phyloP scores from a whole-genome alignment of 2,797 vertebrate species.

The Fratercula arctica region DNA sequence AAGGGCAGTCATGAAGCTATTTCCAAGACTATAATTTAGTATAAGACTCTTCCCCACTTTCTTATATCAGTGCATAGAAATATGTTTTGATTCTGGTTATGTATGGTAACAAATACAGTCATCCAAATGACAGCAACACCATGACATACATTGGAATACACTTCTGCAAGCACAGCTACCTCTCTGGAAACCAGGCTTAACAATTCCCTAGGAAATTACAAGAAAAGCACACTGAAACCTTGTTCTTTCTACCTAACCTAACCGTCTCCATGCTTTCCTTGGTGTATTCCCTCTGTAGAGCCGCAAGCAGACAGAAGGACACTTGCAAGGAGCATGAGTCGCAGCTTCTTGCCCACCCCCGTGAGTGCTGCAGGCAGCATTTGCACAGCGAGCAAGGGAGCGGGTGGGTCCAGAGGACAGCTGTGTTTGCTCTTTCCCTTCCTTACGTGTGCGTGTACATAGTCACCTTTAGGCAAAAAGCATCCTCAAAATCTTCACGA shows the following conservation, averaged over 20 bases:
- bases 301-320: not conserved
- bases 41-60: not conserved
- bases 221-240: not conserved
- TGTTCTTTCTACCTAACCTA: not conserved
- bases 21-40: not conserved
- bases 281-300: not conserved
- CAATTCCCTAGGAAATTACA: not conserved
- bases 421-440: not conserved
- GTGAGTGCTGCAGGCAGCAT: not conserved
- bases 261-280: not conserved
- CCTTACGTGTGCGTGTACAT: not conserved
- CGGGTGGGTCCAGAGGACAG: not conserved
- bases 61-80: not conserved
- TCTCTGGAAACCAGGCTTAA: not conserved
- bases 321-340: not conserved
- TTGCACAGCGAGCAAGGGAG: not conserved
- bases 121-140: not conserved
- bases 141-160: not conserved
- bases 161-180: not conserved
- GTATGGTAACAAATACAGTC: not conserved
- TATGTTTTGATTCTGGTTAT: not conserved
- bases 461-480: not conserved
- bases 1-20: not conserved
- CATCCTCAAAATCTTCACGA: not conserved
- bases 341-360: not conserved